Conservation (phyloP, 2,888 invertebrate genomes). For the Willowsia nigromaculata region DNA sequence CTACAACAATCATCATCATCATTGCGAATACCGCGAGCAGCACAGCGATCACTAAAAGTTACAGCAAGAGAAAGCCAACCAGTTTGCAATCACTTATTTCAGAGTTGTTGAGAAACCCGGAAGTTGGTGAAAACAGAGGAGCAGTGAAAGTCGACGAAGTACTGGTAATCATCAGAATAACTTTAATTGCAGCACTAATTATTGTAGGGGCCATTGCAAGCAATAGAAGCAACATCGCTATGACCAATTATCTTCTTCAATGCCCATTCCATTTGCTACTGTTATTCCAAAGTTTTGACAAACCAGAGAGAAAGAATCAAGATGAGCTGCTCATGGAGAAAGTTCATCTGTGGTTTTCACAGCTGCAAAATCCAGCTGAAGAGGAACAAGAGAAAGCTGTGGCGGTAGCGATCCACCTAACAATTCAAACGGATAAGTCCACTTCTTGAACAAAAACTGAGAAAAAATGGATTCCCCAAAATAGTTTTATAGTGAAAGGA, state of each 20-base stretch:
- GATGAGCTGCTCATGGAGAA: background rate
- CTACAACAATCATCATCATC: background rate
- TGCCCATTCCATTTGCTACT: background rate
- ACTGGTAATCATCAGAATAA: background rate
- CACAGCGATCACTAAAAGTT: no score
- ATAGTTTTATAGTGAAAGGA: background rate
- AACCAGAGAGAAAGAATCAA: background rate
- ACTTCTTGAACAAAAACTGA: slow-evolving; percentile 37
- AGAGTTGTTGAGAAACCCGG: background rate
- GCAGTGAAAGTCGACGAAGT: background rate
- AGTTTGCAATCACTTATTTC: background rate
- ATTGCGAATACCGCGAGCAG: background rate
- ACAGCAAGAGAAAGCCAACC: no score
- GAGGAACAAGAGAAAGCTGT: background rate
- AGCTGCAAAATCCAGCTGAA: background rate
- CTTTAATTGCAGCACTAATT: background rate
- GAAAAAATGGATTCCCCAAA: background rate
- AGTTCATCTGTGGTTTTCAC: background rate
- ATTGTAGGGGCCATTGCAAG: slow-evolving; percentile 27
- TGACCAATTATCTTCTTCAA: background rate
- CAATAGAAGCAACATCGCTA: background rate
- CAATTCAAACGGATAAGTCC: slow-evolving; percentile 57
- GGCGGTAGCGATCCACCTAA: background rate
- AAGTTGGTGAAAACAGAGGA: background rate
- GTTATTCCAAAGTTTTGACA: background rate